Conservation (phyloP, 2,797 vertebrate species). For the Argyrosomus regius region DNA sequence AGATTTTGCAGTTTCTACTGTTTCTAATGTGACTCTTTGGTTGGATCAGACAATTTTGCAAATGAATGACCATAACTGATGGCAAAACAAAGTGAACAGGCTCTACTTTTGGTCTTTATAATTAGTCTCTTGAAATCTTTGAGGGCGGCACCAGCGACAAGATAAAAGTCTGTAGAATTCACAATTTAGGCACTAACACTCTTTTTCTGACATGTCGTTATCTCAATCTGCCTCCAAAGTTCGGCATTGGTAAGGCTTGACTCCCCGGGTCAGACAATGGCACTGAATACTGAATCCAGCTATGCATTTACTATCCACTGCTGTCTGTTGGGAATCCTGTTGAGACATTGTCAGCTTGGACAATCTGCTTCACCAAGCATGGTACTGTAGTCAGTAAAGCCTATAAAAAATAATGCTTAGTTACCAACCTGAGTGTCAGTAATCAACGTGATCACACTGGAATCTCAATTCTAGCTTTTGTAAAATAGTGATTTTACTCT, state of each 20-base stretch:
- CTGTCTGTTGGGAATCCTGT: not conserved
- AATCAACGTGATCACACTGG: not conserved
- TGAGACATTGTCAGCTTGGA: not conserved
- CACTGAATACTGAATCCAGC: not conserved
- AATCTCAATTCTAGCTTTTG: not conserved
- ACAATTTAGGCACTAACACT: not conserved
- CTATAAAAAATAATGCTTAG: not conserved
- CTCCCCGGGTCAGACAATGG: not conserved
- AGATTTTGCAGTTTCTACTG: not conserved
- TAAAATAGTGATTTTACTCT: not conserved
- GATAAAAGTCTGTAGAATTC: not conserved
- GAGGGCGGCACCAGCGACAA: not conserved
- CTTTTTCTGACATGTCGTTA: not conserved
- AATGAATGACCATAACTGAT: not conserved
- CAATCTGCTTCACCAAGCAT: not conserved
- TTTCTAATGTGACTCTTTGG: not conserved
- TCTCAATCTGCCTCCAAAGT: not conserved
- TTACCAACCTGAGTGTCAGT: not conserved
- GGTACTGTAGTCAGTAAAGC: not conserved
- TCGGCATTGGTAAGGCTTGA: not conserved
- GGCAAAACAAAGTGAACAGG: not conserved
- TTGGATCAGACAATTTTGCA: no score
- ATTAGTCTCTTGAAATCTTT: not conserved
- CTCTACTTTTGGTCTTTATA: not conserved
- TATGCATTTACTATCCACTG: not conserved